Evolutionary conservation across 2,797 vertebrate genomes (phyloP).

Genomic region (Apodemus agrarius): DNA sequence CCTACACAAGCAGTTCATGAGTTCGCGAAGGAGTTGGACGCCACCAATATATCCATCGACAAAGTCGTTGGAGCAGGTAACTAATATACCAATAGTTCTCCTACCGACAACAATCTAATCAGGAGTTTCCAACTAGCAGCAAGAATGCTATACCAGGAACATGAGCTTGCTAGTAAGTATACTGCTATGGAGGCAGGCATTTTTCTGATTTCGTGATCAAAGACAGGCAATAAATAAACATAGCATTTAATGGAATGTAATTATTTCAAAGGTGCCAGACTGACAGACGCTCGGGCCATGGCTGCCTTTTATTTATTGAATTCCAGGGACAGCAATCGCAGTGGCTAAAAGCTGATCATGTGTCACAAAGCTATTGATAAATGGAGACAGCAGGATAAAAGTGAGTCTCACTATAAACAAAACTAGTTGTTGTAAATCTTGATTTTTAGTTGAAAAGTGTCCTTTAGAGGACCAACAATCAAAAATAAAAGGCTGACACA

Average conservation of each 20-base stretch:
- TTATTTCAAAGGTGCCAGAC: slow-evolving; percentile 70
- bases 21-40: slow-evolving; percentile 97
- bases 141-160: background rate
- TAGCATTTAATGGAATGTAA: slow-evolving; percentile 40
- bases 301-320: slow-evolving; percentile 58
- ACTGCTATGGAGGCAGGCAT: background rate
- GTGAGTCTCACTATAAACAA: slow-evolving; percentile 29
- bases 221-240: slow-evolving; percentile 64
- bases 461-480: background rate
- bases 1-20: slow-evolving; percentile 98
- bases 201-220: slow-evolving; percentile 70
- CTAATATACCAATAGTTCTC: background rate
- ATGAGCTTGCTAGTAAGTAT: background rate
- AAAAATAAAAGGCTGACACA: background rate
- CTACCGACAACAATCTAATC: background rate
- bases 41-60: slow-evolving; percentile 96
- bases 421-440: background rate
- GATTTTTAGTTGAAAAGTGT: slow-evolving; percentile 32
- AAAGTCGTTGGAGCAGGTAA: slow-evolving; percentile 99
- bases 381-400: slow-evolving; percentile 25
- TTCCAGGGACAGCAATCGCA: slow-evolving; percentile 1
- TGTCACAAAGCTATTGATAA: slow-evolving; percentile 51
- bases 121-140: background rate
- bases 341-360: background rate
- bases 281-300: slow-evolving; percentile 24